A percentile compares a stretch with the other conserved stretches of the same genome.
Conservation (phyloP, 1,140 invertebrate species). For the Brachionus rotundiformis region DNA sequence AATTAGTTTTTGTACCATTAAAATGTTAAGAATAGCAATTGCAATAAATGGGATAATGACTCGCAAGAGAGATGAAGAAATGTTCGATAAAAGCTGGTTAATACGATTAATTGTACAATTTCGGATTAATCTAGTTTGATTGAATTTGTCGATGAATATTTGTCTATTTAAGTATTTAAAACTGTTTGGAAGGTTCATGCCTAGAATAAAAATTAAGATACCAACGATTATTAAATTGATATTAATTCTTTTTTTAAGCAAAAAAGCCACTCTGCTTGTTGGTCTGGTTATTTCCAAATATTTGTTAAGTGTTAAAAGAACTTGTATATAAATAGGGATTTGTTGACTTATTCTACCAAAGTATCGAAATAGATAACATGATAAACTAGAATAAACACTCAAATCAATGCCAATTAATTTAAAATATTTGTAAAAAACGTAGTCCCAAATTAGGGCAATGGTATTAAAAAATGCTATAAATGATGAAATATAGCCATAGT, state of each 20-base stretch:
- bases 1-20: slow-evolving; percentile 1
- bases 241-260: background rate
- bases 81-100: background rate
- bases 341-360: background rate
- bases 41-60: background rate
- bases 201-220: background rate
- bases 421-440: slow-evolving; percentile 30
- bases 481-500: slow-evolving; percentile 15
- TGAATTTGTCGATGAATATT: background rate
- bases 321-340: slow-evolving; percentile 31
- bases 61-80: background rate
- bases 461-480: slow-evolving; percentile 2
- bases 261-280: background rate
- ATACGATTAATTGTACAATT: background rate
- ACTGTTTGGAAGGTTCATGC: background rate
- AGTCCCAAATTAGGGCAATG: background rate
- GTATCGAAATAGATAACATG: background rate
- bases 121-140: background rate
- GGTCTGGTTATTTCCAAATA: background rate
- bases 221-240: background rate
- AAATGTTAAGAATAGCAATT: background rate
- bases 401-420: slow-evolving; percentile 7
- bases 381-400: background rate
- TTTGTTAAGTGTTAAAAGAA: background rate
- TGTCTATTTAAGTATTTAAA: slow-evolving; percentile 7